Evolutionary conservation across 2,797 vertebrate genomes (phyloP).

Genomic region (Sebastes cheni): DNA sequence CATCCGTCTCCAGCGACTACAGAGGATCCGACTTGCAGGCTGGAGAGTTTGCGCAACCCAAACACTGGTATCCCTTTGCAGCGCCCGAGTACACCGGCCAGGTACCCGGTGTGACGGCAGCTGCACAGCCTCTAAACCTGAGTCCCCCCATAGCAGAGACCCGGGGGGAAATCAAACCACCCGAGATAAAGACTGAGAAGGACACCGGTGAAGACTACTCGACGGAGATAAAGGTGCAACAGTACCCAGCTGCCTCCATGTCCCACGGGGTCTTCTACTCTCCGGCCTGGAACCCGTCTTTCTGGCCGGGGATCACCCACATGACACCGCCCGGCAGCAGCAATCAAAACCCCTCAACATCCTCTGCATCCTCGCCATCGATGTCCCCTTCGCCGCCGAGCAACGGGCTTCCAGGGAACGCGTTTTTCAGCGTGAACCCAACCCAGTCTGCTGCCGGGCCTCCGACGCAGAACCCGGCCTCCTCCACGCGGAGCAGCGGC

Average conservation of each 20-base stretch:
- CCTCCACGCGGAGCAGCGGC: constrained; percentile 80
- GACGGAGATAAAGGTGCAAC: constrained; percentile 66
- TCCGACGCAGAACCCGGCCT: constrained; percentile 63
- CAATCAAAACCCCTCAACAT: constrained; percentile 62
- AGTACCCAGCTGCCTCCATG: constrained; percentile 69
- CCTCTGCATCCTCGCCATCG: constrained; percentile 72
- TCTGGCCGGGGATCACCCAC: constrained; percentile 83
- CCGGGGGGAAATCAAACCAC: constrained; percentile 78
- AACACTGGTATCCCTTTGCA: constrained; percentile 83
- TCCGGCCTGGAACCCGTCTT: constrained; percentile 80
- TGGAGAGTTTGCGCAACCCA: constrained; percentile 77
- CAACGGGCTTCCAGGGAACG: constrained; percentile 53
- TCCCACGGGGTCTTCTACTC: constrained; percentile 79
- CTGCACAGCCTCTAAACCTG: constrained; percentile 71
- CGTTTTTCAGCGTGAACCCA: constrained; percentile 65
- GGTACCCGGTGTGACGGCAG: constrained; percentile 68
- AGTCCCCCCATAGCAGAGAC: constrained; percentile 77
- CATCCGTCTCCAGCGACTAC: constrained; percentile 74
- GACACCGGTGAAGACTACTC: constrained; percentile 66
- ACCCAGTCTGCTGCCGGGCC: constrained; percentile 44
- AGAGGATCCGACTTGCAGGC: constrained; percentile 71
- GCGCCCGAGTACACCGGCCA: constrained; percentile 82
- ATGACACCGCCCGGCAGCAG: constrained; percentile 57
- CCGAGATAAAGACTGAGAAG: constrained; percentile 79
- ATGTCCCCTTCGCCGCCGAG: constrained; percentile 77